phyloP scores from a whole-genome alignment of 2,113 vertebrate genomes.

The Lophura nycthemera region DNA sequence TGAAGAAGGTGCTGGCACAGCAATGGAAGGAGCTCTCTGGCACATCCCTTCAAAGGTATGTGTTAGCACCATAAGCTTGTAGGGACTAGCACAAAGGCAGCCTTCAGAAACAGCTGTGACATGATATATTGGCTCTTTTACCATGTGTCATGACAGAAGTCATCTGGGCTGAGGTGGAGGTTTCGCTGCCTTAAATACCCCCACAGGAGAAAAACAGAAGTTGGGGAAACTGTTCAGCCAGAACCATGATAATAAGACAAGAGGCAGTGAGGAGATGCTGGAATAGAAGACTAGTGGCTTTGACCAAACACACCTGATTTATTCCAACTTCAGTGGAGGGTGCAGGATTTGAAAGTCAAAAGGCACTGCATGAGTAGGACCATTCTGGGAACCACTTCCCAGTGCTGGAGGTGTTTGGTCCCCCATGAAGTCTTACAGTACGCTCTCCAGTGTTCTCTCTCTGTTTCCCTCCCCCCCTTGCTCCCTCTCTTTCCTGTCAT shows the following conservation, averaged over 20 bases:
- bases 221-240: not conserved
- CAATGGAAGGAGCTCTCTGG: not conserved
- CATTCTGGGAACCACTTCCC: not conserved
- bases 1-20: not conserved
- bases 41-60: slow-evolving; percentile 24
- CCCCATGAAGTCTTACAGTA: not conserved
- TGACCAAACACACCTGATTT: not conserved
- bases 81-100: slow-evolving; percentile 41
- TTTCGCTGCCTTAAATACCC: not conserved
- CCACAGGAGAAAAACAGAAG: not conserved
- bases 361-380: not conserved
- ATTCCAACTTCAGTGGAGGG: not conserved
- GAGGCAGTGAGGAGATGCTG: not conserved
- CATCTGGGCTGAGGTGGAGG: not conserved
- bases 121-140: not conserved
- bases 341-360: not conserved
- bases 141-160: not conserved
- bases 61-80: slow-evolving; percentile 38
- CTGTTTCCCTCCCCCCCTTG: not conserved
- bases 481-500: slow-evolving; percentile 27
- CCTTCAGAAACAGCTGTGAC: slow-evolving; percentile 18
- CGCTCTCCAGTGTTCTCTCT: not conserved
- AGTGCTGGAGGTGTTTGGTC: not conserved
- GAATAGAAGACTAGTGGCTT: not conserved
- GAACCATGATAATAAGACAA: not conserved